Conservation (phyloP, 2,888 invertebrate species). For the Abscondita cerata region DNA sequence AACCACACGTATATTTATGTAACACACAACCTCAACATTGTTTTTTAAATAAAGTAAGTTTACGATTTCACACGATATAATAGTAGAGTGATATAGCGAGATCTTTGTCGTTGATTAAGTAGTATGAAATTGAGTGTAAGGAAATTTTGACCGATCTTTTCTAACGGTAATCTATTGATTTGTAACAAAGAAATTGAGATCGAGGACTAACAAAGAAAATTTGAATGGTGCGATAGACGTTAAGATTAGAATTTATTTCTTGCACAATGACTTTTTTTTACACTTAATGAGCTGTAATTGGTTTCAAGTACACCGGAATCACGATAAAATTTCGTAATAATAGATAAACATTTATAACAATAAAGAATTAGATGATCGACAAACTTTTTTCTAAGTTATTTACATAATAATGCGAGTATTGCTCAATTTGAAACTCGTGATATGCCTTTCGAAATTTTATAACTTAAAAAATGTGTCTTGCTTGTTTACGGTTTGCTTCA, state of each 20-base stretch:
- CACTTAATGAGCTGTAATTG: constrained; percentile 4
- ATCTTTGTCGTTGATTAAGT: constrained; percentile 4
- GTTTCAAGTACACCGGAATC: constrained; percentile 13
- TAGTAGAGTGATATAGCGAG: background rate
- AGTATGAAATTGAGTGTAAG: constrained; percentile 3
- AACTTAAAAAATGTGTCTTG: background rate
- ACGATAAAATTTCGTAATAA: constrained; percentile 2
- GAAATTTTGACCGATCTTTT: constrained; percentile 1
- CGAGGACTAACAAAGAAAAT: constrained; percentile 6
- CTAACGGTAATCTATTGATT: constrained; percentile 3
- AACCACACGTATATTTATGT: constrained; percentile 10
- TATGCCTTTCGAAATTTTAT: constrained; percentile 8
- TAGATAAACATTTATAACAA: constrained; percentile 3
- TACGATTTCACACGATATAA: constrained; percentile 11
- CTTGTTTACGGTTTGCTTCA: constrained; percentile 1
- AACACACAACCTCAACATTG: constrained; percentile 13
- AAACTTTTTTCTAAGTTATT: background rate
- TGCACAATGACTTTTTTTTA: constrained; percentile 11
- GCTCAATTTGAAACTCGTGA: too few species aligned
- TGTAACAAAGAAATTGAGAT: background rate
- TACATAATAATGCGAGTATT: too few species aligned
- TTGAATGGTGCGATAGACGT: constrained; percentile 3
- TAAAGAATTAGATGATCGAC: constrained; percentile 5
- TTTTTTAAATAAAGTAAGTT: constrained; percentile 15
- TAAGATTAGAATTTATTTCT: background rate